Percentiles rank a stretch among this genome's conserved stretches.
These are phyloP conservation scores for Apodemus sylvaticus DNA, from an alignment of 2,113 vertebrate species.

Conservation along the genomic window DNA sequence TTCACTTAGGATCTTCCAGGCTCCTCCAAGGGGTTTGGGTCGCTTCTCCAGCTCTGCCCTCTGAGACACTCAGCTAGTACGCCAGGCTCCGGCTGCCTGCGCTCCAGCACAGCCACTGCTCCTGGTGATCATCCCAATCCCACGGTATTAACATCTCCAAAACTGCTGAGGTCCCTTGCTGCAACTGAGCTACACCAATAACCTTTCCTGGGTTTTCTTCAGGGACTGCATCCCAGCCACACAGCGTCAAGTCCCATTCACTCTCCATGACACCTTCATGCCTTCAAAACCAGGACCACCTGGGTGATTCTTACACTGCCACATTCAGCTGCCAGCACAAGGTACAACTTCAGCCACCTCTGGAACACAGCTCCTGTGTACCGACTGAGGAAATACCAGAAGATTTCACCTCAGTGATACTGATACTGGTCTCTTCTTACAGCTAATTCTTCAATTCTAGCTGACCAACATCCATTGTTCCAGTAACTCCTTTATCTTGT, in stretches of 20 bases:
- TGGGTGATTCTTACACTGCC: background rate
- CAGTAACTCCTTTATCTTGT: background rate
- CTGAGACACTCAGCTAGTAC: no score
- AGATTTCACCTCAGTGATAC: background rate
- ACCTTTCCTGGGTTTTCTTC: background rate
- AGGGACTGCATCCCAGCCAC: background rate
- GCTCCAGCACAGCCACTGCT: background rate
- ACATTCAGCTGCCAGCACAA: background rate
- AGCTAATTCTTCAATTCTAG: background rate
- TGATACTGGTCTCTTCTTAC: background rate
- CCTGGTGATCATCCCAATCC: background rate
- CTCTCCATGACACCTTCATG: background rate
- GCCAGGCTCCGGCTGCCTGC: background rate
- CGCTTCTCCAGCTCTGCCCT: background rate
- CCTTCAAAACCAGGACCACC: background rate
- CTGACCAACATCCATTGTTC: background rate
- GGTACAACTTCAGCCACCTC: background rate
- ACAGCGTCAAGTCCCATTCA: no score
- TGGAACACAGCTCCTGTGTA: background rate
- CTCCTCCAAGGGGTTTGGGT: no score
- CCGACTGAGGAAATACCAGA: background rate
- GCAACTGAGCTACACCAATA: no score
- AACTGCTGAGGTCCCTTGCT: background rate
- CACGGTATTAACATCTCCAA: background rate
- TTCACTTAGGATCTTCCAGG: background rate